These are phyloP conservation scores for Peromyscus eremicus DNA, from an alignment of 2,797 vertebrate species.

Conservation along the genomic window DNA sequence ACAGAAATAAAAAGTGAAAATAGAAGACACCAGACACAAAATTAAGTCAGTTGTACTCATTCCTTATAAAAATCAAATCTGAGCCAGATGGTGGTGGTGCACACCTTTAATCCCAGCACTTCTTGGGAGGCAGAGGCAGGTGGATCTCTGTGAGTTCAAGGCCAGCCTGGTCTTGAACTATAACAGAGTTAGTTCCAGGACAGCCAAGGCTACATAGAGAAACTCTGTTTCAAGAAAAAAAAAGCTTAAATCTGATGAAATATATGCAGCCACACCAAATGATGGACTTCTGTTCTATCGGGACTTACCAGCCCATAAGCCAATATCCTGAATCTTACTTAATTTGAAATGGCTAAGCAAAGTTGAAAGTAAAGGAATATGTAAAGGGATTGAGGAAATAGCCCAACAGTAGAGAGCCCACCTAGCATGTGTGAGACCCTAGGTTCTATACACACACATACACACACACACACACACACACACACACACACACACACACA, in stretches of 20 bases:
- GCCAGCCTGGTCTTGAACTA: background rate
- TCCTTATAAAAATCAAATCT: background rate
- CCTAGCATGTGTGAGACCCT: background rate
- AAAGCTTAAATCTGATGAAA: background rate
- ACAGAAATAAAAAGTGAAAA: background rate
- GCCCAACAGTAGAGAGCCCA: background rate
- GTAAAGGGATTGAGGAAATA: background rate
- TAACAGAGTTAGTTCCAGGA: background rate
- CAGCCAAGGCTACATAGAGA: background rate
- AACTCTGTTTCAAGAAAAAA: background rate
- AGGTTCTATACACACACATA: background rate
- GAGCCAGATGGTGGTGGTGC: background rate
- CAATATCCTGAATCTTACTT: background rate
- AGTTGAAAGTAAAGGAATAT: background rate
- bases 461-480: background rate
- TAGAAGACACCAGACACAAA: background rate
- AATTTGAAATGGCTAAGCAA: slow-evolving; percentile 47
- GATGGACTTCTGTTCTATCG: background rate
- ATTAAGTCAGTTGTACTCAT: background rate
- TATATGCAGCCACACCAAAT: background rate
- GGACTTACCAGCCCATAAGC: background rate
- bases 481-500: background rate
- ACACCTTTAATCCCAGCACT: background rate
- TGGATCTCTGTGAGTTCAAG: background rate
- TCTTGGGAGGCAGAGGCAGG: background rate